phyloP scores from a whole-genome alignment of 2,797 vertebrate genomes.

The Peromyscus attwateri region DNA sequence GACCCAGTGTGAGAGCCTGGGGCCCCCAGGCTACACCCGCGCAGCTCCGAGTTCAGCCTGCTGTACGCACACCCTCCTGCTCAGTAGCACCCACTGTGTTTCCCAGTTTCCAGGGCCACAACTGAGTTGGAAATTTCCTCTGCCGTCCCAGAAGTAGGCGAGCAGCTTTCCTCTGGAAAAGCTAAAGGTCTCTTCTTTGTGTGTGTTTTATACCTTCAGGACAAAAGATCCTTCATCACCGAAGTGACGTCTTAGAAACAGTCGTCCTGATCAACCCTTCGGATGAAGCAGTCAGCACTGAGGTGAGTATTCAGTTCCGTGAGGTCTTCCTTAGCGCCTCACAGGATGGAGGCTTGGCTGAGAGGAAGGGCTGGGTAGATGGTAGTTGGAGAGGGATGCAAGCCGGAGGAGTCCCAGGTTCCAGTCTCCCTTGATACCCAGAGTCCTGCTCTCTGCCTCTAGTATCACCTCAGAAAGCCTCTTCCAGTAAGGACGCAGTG shows the following conservation, averaged over 20 bases:
- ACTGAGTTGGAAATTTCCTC: neutral
- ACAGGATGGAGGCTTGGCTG: neutral
- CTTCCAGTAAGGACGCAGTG: neutral
- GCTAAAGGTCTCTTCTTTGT: slow-evolving; percentile 73
- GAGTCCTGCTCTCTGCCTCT: neutral
- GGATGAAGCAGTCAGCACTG: slow-evolving; percentile 97
- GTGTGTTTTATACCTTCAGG: slow-evolving; percentile 88
- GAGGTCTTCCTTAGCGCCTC: neutral
- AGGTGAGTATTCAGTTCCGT: slow-evolving; percentile 88
- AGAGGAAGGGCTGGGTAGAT: neutral
- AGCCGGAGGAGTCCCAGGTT: neutral
- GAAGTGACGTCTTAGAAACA: slow-evolving; percentile 97
- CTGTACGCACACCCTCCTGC: rapidly evolving
- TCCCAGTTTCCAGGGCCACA: neutral
- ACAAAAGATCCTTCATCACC: slow-evolving; percentile 99
- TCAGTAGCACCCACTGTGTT: slow-evolving; percentile 1
- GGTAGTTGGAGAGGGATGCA: neutral
- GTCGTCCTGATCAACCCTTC: slow-evolving; percentile 99
- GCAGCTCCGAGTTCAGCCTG: slow-evolving; percentile 3
- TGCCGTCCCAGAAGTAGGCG: neutral
- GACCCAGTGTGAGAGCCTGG: neutral
- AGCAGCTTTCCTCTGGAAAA: neutral
- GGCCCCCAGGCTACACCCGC: neutral
- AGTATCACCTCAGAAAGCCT: neutral
- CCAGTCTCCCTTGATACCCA: neutral